phyloP scores from a whole-genome alignment of 2,113 vertebrate genomes.

The Xenopus tropicalis region UCB_Xtro_10.0 CM004446.2:126611501-126612000 shows the following conservation, averaged over 20 bases:
- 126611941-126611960: neutral
- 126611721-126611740: neutral
- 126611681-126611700: neutral
- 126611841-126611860: constrained; percentile 15
- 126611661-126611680: neutral
- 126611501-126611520: no score
- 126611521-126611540: no score
- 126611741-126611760: neutral
- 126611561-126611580: no score
- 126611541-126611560: no score
- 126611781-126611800: neutral
- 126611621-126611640: no score
- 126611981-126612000: constrained; percentile 8
- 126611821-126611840: neutral
- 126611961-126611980: neutral
- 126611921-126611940: neutral
- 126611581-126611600: no score
- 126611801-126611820: neutral
- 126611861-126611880: neutral
- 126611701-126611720: neutral
- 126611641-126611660: neutral
- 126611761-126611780: neutral
- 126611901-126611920: neutral
- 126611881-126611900: neutral
- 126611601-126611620: no score